Evolutionary conservation across 2,113 vertebrate species (phyloP), one percentile per base, ranked within the genome.

Genomic region (Hippotragus niger): DNA sequence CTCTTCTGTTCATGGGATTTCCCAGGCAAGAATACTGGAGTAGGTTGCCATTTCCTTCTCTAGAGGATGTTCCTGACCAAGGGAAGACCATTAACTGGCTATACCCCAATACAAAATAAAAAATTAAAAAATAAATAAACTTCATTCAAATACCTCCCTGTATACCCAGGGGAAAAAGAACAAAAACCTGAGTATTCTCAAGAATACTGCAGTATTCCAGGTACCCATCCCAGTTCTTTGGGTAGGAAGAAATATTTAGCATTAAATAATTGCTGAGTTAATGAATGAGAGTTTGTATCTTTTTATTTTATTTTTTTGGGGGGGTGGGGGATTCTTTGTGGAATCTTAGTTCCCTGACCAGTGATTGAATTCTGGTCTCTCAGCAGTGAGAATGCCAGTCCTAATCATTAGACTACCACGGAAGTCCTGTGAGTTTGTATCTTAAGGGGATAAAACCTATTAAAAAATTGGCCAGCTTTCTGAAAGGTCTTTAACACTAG

Each of bases 291-390:
- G 9, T 80, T 31, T 19, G 45, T 47, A 31, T 31, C 13, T 33
- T 31, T 31, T 62, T 80, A 15, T 17, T 16, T 43, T 29, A 43
- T 40, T 25, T 43, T 23, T 40, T 3, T 3, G 5, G 12, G 6
- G 74, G 25, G 21, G 19, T 0, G 5, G 67, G 11, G 36, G 4
- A 7, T 1, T 5, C 1, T 27, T 47, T 80, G 76, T 47, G 27
- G 14, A 8, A 81, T 33, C 29, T 81, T 81, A 33, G 45, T 33
- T 81, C 29, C 43, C 16, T 2, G 5, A 33, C 9, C 29, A 50
- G 45, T 31, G 15, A 19, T 31, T 50, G 45, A 50, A 81, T 31
- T 31, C 45, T 47, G 45, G 76, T 9, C 45, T 47, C 78, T 81
- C 9, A 11, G 45, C 78, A 33, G 9, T 11, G 29, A 81, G 29